A percentile compares a stretch with the other conserved stretches of the same genome.
Evolutionary conservation across 1,140 invertebrate genomes (phyloP).

Genomic region (Propsilocerus akamusi): DNA sequence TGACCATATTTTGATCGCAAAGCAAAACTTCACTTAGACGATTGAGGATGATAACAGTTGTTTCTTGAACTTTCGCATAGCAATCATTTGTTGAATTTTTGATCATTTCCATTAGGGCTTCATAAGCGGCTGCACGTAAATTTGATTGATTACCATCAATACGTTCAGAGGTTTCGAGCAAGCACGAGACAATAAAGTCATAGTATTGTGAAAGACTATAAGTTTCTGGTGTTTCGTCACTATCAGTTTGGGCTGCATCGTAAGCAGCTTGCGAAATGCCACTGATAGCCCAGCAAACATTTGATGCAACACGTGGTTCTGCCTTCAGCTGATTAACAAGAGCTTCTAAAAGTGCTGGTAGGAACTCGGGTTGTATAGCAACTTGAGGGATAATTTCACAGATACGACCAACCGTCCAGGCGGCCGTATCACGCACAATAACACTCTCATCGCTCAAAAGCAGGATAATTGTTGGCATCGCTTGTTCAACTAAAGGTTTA

Average conservation of each 20-base stretch:
- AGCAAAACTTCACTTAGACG: conserved; percentile 76
- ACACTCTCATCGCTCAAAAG: conserved; percentile 86
- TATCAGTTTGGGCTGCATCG: conserved; percentile 53
- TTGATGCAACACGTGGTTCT: conserved; percentile 90
- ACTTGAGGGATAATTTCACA: conserved; percentile 89
- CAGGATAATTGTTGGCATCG: conserved; percentile 86
- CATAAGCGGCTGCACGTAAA: conserved; percentile 89
- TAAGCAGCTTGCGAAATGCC: conserved; percentile 95
- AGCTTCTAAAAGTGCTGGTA: conserved; percentile 73
- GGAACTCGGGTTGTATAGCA: conserved; percentile 74
- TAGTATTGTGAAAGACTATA: conserved; percentile 89
- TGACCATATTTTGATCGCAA: conserved; percentile 94
- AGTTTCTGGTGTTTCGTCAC: conserved; percentile 71
- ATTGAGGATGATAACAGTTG: conserved; percentile 90
- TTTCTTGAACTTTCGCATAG: conserved; percentile 88
- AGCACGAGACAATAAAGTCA: conserved; percentile 76
- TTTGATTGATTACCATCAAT: conserved; percentile 76
- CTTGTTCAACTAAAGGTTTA: conserved; percentile 87
- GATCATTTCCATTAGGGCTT: conserved; percentile 99
- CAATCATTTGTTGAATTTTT: conserved; percentile 97
- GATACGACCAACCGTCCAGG: conserved; percentile 95
- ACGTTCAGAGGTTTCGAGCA: conserved; percentile 89
- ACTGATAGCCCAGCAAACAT: conserved; percentile 99
- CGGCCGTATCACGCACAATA: conserved; percentile 88
- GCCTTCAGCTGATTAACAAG: conserved; percentile 75